Base-by-base conservation (phyloP, 2,888 invertebrate species). In the Hypercompe scribonia region DNA sequence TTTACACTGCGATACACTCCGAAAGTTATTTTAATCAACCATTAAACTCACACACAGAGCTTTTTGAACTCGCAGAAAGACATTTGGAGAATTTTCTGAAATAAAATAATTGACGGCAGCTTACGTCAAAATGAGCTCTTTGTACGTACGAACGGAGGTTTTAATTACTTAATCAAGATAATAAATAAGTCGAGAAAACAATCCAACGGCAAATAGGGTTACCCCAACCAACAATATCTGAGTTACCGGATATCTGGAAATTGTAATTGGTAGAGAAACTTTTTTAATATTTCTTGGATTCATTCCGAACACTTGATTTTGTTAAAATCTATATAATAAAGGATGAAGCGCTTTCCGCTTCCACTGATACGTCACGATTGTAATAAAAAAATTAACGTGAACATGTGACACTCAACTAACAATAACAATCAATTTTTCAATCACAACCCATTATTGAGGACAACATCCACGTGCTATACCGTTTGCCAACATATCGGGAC, bases 11-110 rank as follows among this genome's bases (percentile, higher is more conserved):
- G 34, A 77, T 82, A 81, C 81, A 81, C 78, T 77, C 64, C 33
- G 71, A 4, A 61, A 84, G 80, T 76, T 83, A 85, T 85, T 85
- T 85, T 81, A 84, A 84, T 85, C 79, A 81, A 77, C 79, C 79
- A 83, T 85, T 85, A 82, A 85, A 81, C 73, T 79, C 76, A 79
- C 78, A 72, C 72, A 74, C 67, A 69, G 75, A 78, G 73, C 79
- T 69, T 69, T 63, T 36, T 73, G 64, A 77, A 66, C 72, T 72
- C 75, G 71, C 77, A 71, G 69, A 74, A 71, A 79, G 78, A 76
- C 71, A 81, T 84, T 75, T 75, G 34, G 46, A 73, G 72, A 75
- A 83, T 81, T 84, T 75, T 65, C 81, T 74, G 65, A 86, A 85
- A 84, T 84, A 80, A 84, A 79, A 79, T 84, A 82, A 83, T 79